phyloP scores from a whole-genome alignment of 2,888 invertebrate genomes.

The Oscheius onirici region DNA sequence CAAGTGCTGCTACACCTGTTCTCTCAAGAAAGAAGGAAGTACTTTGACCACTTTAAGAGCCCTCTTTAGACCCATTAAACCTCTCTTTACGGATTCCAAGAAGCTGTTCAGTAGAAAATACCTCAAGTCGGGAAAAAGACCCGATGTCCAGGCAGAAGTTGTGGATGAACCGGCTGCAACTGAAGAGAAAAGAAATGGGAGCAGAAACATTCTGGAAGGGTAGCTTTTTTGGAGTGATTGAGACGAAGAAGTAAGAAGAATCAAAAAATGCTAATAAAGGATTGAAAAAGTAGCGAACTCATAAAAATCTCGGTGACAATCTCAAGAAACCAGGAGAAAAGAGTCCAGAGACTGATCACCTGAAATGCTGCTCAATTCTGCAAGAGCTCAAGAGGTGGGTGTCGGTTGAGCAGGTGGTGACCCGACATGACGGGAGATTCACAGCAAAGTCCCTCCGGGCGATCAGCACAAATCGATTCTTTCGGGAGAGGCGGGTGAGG shows the following conservation, averaged over 20 bases:
- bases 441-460: neutral
- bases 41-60: neutral
- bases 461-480: neutral
- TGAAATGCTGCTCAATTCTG: too few relatives aligned
- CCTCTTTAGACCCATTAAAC: neutral
- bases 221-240: too few relatives aligned
- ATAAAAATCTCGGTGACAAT: too few relatives aligned
- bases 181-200: neutral
- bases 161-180: neutral
- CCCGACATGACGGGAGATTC: slow-evolving; percentile 1
- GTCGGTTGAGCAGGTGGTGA: slow-evolving; percentile 4
- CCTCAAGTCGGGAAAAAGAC: slow-evolving; percentile 32
- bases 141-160: slow-evolving; percentile 25
- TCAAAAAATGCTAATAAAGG: too few relatives aligned
- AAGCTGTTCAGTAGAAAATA: neutral
- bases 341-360: too few relatives aligned
- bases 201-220: neutral
- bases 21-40: neutral
- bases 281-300: too few relatives aligned
- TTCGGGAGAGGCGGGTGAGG: neutral
- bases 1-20: slow-evolving; percentile 1
- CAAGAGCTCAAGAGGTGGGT: neutral
- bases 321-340: too few relatives aligned
- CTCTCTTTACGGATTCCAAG: neutral
- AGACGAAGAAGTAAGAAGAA: too few relatives aligned